Base-by-base conservation (phyloP, 2,797 vertebrate species). In the Ceyx erithaca region DNA sequence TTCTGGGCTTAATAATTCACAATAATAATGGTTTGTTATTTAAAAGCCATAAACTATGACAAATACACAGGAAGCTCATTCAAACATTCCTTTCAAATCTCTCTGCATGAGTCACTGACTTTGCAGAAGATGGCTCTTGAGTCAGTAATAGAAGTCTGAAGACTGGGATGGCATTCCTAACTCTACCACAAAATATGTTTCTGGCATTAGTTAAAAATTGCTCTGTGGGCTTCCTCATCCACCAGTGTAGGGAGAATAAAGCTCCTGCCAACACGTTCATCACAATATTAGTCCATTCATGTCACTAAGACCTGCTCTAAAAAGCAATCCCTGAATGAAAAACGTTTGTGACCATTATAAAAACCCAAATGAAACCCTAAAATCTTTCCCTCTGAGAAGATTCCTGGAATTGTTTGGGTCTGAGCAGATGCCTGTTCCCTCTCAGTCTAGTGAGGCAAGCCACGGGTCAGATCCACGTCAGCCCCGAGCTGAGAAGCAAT, bases 91-190 rank as follows among this genome's bases (percentile, higher is more conserved):
- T 93, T 89, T 89, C 64, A 73, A 93, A 80, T 73, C 80, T 80
- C 20, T 71, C 54, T 93, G 81, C 25, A 69, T 89, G 90, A 96
- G 90, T 93, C 92, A 95, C 86, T 91, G 67, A 85, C 78, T 90
- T 92, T 84, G 64, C 64, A 90, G 90, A 96, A 93, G 91, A 92
- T 82, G 87, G 90, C 80, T 93, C 93, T 88, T 90, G 78, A 96
- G 80, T 92, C 80, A 82, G 43, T 84, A 91, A 75, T 71, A 82
- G 71, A 84, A 80, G 51, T 58, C 85, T 86, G 85, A 94, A 88
- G 78, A 71, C 46, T 85, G 52, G 64, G 68, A 71, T 92, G 88
- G 78, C 90, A 78, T 92, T 95, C 94, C 85, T 87, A 82, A 86
- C 58, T 94, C 88, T 69, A 82, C 71, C 86, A 85, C 78, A 94